Evolutionary conservation across 1,140 invertebrate genomes (phyloP), one percentile per base, ranked within the genome.

Genomic region (Choristoneura fumiferana): DNA sequence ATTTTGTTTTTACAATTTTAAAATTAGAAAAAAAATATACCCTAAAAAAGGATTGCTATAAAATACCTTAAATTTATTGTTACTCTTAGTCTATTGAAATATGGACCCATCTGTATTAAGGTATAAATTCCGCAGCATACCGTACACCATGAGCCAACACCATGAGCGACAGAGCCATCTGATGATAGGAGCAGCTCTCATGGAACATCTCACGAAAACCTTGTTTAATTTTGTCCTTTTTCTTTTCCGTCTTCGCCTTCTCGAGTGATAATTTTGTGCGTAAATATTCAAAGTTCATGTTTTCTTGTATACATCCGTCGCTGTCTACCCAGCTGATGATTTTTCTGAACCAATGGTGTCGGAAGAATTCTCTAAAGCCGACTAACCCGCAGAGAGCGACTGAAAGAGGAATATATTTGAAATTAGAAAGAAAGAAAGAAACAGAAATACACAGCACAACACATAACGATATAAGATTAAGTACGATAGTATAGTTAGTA

Each of bases 361-460:
- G 65, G 43, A 62, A 54, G 38, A 71, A 71, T 34, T 73, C 71
- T 54, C 68, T 55, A 34, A 68, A 71, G n/a, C 68, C 71, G 12
- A 67, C 18, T 13, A 68, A 39, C 14, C 43, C 62, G 29, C 71
- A 73, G 0, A 73, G 40, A 8, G 63, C 63, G 40, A 73, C 71
- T 73, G 57, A 37, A 15, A 52, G 33, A 43, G 13, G 22, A 29
- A 6, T 6, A 29, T 6, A 29, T 29, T 29, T 29, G n/a, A n/a
- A n/a, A n/a, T 29, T 29, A 29, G n/a, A n/a, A n/a, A n/a, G n/a
- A 29, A 29, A 29, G 22, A 29, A 29, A 6, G 6, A 29, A 6
- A 29, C 22, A 29, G 2, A 3, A 29, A 29, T 29, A 29, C 2
- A 6, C 6, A 29, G 22, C 22, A n/a, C 22, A 29, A 6, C 22